A percentile compares a stretch with the other conserved stretches of the same genome.
Conservation (phyloP, 2,888 invertebrate species). For the Agonopterix subpropinquella region DNA sequence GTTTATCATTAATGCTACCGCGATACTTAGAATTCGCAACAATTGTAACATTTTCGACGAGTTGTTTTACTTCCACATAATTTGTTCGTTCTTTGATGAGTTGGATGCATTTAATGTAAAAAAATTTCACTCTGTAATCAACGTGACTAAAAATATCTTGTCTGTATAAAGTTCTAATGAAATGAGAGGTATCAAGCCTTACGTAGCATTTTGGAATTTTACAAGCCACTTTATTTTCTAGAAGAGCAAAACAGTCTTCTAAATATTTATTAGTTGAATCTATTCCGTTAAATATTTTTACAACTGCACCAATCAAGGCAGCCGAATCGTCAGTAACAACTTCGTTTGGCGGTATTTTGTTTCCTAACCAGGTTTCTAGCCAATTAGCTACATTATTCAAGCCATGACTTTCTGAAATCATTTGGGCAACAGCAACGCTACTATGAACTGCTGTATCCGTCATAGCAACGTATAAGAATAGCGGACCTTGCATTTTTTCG, state of each 20-base stretch:
- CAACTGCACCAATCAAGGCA: constrained; percentile 6
- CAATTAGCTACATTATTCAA: constrained; percentile 6
- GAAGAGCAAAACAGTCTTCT: background rate
- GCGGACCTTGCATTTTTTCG: constrained; percentile 7
- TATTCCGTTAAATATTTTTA: constrained; percentile 7
- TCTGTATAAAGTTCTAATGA: constrained; percentile 8
- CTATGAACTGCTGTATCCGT: constrained; percentile 8
- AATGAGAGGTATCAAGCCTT: constrained; percentile 8
- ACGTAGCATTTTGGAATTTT: constrained; percentile 5
- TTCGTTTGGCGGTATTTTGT: constrained; percentile 8
- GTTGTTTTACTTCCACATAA: too few species aligned
- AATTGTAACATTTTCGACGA: too few species aligned
- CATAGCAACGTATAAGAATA: constrained; percentile 9
- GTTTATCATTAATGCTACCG: background rate
- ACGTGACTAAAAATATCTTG: constrained; percentile 6
- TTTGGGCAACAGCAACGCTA: constrained; percentile 7
- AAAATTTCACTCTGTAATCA: constrained; percentile 4
- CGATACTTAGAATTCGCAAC: background rate
- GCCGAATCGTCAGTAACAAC: constrained; percentile 8
- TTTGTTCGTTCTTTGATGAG: background rate
- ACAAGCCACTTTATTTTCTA: constrained; percentile 6
- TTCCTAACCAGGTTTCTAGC: constrained; percentile 7
- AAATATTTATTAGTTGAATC: constrained; percentile 4
- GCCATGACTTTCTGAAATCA: constrained; percentile 8
- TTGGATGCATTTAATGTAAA: constrained; percentile 1